These are phyloP conservation scores for Goniozus legneri DNA, from an alignment of 1,140 invertebrate genomes.

Conservation along the genomic window DNA sequence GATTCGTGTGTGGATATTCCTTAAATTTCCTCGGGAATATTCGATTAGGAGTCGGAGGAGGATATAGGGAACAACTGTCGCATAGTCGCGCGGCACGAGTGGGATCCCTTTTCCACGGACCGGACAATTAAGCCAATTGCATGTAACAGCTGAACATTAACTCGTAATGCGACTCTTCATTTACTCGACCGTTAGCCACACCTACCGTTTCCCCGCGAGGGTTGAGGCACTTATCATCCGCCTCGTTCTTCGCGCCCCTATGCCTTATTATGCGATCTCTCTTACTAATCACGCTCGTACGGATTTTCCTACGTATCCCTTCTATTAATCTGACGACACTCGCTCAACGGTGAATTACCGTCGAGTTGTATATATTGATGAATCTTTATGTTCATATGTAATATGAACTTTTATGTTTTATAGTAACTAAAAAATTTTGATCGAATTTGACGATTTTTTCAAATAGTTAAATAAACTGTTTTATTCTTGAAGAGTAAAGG, in stretches of 20 bases:
- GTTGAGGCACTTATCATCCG: slow-evolving; percentile 35
- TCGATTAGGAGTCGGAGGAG: too few species aligned
- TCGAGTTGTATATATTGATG: too few species aligned
- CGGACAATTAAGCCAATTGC: slow-evolving; percentile 52
- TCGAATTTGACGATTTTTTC: too few species aligned
- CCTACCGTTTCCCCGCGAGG: slow-evolving; percentile 24
- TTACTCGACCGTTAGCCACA: slow-evolving; percentile 52
- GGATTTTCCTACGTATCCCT: slow-evolving; percentile 25
- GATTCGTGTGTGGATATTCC: too few species aligned
- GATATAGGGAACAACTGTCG: slow-evolving; percentile 30
- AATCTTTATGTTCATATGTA: too few species aligned
- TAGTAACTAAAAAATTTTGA: too few species aligned
- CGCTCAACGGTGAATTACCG: too few species aligned
- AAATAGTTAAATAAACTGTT: too few species aligned
- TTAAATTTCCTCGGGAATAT: too few species aligned
- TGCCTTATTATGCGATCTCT: too few species aligned
- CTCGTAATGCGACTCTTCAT: slow-evolving; percentile 55
- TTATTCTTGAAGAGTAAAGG: too few species aligned
- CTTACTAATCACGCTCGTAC: slow-evolving; percentile 31
- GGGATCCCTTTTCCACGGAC: slow-evolving; percentile 31
- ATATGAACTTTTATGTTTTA: too few species aligned
- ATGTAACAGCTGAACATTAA: slow-evolving; percentile 56
- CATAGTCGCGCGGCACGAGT: slow-evolving; percentile 37
- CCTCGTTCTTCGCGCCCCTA: slow-evolving; percentile 32
- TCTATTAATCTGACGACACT: background rate